Conservation (phyloP, 2,888 invertebrate genomes). For the Andrena marginata region DNA sequence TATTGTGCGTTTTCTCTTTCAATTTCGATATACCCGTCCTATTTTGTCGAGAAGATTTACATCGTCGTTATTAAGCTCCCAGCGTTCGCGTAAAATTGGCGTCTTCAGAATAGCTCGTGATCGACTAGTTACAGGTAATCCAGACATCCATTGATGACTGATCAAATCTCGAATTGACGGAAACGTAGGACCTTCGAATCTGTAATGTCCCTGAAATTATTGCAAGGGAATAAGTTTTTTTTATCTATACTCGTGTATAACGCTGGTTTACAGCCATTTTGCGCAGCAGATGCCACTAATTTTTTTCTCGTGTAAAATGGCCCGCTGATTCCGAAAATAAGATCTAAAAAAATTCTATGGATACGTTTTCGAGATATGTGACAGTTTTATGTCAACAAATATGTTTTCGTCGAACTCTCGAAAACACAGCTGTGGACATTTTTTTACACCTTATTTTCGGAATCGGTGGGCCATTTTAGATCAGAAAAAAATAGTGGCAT, state of each 20-base stretch:
- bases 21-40: slow-evolving; percentile 90
- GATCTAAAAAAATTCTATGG: too few relatives aligned
- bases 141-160: slow-evolving; percentile 94
- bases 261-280: too few relatives aligned
- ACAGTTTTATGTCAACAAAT: too few relatives aligned
- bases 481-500: too few relatives aligned
- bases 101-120: slow-evolving; percentile 95
- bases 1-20: slow-evolving; percentile 6
- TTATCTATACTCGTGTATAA: background rate
- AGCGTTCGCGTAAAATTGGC: slow-evolving; percentile 95
- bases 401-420: too few relatives aligned
- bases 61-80: slow-evolving; percentile 98
- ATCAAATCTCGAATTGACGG: slow-evolving; percentile 97
- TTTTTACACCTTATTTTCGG: too few relatives aligned
- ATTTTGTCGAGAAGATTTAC: slow-evolving; percentile 96
- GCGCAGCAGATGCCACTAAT: too few relatives aligned
- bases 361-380: too few relatives aligned
- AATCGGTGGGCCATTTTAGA: too few relatives aligned
- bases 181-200: slow-evolving; percentile 97
- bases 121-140: slow-evolving; percentile 95
- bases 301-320: too few relatives aligned
- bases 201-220: slow-evolving; percentile 91
- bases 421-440: too few relatives aligned
- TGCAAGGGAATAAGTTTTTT: slow-evolving; percentile 9
- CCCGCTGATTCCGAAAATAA: too few relatives aligned